Evolutionary conservation across 2,113 vertebrate species (phyloP).

Genomic region (Muntiacus muntjak): DNA sequence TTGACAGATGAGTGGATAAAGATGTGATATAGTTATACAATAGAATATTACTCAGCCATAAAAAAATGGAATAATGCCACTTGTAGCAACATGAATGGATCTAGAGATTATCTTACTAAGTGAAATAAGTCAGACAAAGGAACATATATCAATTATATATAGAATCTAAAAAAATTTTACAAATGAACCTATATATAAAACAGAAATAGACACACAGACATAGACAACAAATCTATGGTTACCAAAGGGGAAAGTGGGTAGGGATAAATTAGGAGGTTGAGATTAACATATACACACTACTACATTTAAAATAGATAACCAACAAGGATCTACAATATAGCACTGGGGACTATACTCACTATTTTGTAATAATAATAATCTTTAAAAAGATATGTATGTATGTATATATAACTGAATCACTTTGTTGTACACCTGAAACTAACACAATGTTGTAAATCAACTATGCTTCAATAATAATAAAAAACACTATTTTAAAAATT

Average conservation of each 20-base stretch:
- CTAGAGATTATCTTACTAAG: background rate
- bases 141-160: background rate
- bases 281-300: background rate
- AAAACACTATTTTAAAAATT: background rate
- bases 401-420: background rate
- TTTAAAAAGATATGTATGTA: background rate
- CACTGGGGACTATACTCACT: background rate
- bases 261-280: background rate
- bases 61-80: background rate
- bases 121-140: background rate
- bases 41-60: background rate
- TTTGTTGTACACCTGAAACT: background rate
- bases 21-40: background rate
- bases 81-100: background rate
- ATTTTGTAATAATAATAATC: background rate
- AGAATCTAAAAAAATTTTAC: background rate
- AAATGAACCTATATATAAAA: background rate
- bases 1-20: background rate
- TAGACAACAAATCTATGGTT: background rate
- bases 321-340: background rate
- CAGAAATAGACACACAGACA: background rate
- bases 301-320: background rate
- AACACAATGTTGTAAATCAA: background rate
- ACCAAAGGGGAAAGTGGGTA: background rate
- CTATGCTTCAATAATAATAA: background rate